Evolutionary conservation across 2,113 vertebrate genomes (phyloP), one percentile per base, ranked within the genome.

Genomic region (Psammodynastes pulverulentus): DNA sequence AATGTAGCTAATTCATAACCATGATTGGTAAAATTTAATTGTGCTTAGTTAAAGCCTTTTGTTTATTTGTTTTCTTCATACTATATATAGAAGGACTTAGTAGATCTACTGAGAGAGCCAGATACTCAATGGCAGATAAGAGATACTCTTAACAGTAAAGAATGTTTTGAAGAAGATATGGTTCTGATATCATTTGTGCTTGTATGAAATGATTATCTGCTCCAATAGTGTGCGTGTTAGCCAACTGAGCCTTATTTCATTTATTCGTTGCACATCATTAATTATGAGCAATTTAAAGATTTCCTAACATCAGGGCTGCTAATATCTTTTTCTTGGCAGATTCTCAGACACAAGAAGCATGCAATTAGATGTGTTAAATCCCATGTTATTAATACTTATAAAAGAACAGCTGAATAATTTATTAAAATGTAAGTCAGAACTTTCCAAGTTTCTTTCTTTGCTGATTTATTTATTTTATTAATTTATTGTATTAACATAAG

Each of bases 231-330:
- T 86, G 52, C 1, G 2, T 45, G 87, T 91, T 46, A 91, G 54
- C 84, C 90, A 91, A 39, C 84, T 67, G n/a, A 87, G 48, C 67
- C 56, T 86, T 49, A 72, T 91, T 72, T 87, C 91, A 72, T 91
- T 72, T 91, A 91, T 87, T 87, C 67, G 58, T 52, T 91, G 56
- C 46, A 91, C n/a, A 91, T 91, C 45, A 87, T 91, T 72, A 91
- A 91, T 72, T 91, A 72, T 72, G 56, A 87, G 43, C 58, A 72
- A 91, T 91, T 72, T 72, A 91, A 91, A 54, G 56, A 86, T 87
- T 91, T 91, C 86, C 86, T 49, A 91, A 87, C 86, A 91, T 72
- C 58, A 72, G 56, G 85, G 29, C 49, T 91, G 58, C n/a, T 67
- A 91, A 91, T 67, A 58, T 45, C 56, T 86, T 91, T 79, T 86